Conservation (phyloP, 2,888 invertebrate species). For the Hesperia comma region DNA sequence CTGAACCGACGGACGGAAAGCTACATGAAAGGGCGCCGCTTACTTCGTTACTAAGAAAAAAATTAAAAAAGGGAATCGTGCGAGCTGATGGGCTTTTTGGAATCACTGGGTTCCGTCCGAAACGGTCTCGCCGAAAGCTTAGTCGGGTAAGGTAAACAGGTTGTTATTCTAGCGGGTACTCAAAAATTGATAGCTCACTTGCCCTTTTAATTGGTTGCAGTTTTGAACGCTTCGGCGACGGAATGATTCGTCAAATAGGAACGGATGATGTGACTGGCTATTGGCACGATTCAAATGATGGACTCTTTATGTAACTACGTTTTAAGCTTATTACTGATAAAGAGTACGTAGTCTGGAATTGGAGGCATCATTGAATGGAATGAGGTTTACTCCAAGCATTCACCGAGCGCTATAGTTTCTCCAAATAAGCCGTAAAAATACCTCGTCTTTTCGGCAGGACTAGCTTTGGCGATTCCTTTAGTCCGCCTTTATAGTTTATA, state of each 20-base stretch:
- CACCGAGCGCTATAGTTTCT: neutral
- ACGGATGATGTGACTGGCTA: slow-evolving; percentile 26
- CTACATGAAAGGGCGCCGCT: slow-evolving; percentile 74
- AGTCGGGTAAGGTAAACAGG: slow-evolving; percentile 37
- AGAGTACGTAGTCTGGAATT: slow-evolving; percentile 1
- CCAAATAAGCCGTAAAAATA: neutral
- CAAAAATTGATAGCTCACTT: slow-evolving; percentile 38
- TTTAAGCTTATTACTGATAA: slow-evolving; percentile 22
- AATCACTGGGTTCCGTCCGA: slow-evolving; percentile 40
- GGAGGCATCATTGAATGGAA: neutral
- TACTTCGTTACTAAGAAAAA: slow-evolving; percentile 68
- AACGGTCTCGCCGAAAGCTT: slow-evolving; percentile 36
- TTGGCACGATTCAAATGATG: slow-evolving; percentile 31
- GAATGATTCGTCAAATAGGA: slow-evolving; percentile 35
- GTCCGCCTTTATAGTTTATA: neutral
- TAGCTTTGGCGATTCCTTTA: slow-evolving; percentile 4
- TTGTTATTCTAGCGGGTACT: slow-evolving; percentile 34
- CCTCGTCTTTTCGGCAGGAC: neutral
- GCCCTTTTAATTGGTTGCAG: slow-evolving; percentile 37
- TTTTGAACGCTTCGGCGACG: slow-evolving; percentile 19
- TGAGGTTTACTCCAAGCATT: slow-evolving; percentile 4
- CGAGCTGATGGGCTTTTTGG: slow-evolving; percentile 42
- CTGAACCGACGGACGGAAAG: slow-evolving; percentile 74
- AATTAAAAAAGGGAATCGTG: slow-evolving; percentile 49
- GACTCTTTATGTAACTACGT: slow-evolving; percentile 17